Evolutionary conservation across 2,888 invertebrate genomes (phyloP).

Genomic region (Synergus laeviventris): DNA sequence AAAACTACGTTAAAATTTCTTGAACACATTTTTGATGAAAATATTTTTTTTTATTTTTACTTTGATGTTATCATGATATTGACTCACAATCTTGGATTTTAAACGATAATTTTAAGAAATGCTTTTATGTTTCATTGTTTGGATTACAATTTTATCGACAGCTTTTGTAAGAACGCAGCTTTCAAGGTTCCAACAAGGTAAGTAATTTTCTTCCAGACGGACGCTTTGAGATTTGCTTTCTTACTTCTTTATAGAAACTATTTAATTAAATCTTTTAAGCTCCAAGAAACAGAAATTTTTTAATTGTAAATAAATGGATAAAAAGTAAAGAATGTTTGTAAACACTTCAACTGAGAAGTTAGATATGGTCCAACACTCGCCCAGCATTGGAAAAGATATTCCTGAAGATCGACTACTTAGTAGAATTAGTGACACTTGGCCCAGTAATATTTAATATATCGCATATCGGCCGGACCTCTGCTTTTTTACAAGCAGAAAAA

Average conservation of each 20-base stretch:
- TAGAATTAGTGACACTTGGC: too few species aligned
- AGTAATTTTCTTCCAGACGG: conserved; percentile 16
- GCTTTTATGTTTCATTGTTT: neutral
- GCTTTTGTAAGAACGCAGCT: neutral
- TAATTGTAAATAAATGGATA: neutral
- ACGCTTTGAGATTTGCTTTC: neutral
- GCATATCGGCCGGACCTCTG: too few species aligned
- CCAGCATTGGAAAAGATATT: too few species aligned
- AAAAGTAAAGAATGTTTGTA: neutral
- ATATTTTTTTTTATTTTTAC: too few species aligned
- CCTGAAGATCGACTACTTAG: too few species aligned
- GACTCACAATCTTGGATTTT: too few species aligned
- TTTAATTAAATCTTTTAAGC: conserved; percentile 1
- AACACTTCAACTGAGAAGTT: too few species aligned
- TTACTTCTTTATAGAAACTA: conserved; percentile 9
- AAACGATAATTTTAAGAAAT: neutral
- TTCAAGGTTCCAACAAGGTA: conserved; percentile 9
- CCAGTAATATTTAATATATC: too few species aligned
- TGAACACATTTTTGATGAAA: too few species aligned
- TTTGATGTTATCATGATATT: neutral
- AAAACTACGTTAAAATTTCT: too few species aligned
- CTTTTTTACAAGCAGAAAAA: too few species aligned
- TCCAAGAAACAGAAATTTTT: neutral
- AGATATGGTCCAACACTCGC: too few species aligned
- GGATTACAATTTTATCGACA: neutral